Evolutionary conservation across 35 echinoderm and acorn worm genomes (phyloP), one percentile per base, ranked within the genome.

Genomic region (Ophiothrix spiculata): DNA sequence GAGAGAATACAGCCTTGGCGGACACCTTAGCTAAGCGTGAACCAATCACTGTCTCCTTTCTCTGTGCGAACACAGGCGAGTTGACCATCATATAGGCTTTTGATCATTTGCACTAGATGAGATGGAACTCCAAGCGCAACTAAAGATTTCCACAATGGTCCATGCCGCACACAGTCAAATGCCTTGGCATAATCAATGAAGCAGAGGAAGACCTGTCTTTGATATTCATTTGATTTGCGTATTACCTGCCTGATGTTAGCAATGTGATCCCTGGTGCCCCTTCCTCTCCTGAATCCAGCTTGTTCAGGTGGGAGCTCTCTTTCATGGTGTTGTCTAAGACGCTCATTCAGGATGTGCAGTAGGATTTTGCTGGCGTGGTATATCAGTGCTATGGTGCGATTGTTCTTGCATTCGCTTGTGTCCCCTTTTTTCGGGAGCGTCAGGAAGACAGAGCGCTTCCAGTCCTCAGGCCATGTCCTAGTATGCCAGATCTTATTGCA

Each of bases 161-260:
- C 45, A 54, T 8, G 21, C 8, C 8, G 45, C 45, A 54, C 45
- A n/a, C n/a, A n/a, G n/a, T n/a, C 87, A 77, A 88, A 88, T 38
- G 87, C 56, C 33, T 88, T 88, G 56, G 87, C 40, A 74, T 81
- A 88, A 74, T 88, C 56, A 82, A 88, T 81, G 60, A 88, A 81
- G 38, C 56, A 88, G 46, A 88, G 87, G 37, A 17, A 88, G 0
- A 54, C 79, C 56, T 56, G 81, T 78, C 87, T 88, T 64, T 81
- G 11, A 76, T 64, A 74, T 88, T 81, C 87, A 4, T 25, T 88
- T 45, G 42, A 88, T 36, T 88, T 81, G 15, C 35, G 16, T 36
- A 88, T 81, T 15, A 88, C 79, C 40, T 88, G 79, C 1, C 56
- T 46, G 1, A 89, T 81, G 42, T 83, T 89, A 32, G 34, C 79